Evolutionary conservation across 1,140 invertebrate genomes (phyloP), one percentile per base, ranked within the genome.

Genomic region (Calliphora vicina): DNA sequence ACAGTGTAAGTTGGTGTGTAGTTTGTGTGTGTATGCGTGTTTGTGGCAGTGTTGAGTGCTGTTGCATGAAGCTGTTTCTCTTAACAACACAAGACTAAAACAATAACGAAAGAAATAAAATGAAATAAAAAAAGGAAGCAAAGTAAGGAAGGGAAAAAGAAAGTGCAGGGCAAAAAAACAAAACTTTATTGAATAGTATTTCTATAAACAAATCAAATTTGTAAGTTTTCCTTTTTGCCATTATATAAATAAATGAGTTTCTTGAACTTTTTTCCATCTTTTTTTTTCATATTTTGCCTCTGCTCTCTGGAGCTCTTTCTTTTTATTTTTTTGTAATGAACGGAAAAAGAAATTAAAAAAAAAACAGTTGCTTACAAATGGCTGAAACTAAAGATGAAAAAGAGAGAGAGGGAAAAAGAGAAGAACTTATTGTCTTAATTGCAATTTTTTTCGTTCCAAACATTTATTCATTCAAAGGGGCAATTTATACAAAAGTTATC

Each of bases 171-270:
- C 15, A 67, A 23, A 67, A 13, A 67, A 67, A 17, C 8, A 23
- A 67, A 67, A 67, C n/a, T 67, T 67, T 67, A 67, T 67, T 67
- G 57, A 67, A 23, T 20, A 67, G 6, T 57, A 6, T 57, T n/a
- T 9, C n/a, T 67, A 67, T 67, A 67, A 67, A 67, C 57, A 67
- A 67, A 67, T 67, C 57, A 67, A 67, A 67, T 67, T 67, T 67
- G 57, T 23, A 67, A 67, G 57, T 67, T 67, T 57, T 57, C 17
- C 45, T 57, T n/a, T 67, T 23, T 67, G 20, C 57, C 17, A 23
- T 67, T 67, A 23, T 67, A 67, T 23, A 67, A 67, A 23, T 67
- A 67, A 67, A 67, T 67, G 57, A 67, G 57, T 67, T 67, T 67
- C n/a, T 67, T 67, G 10, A 23, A 67, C 10, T 23, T 67, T 23